Percentiles rank a stretch among this genome's conserved stretches.
Evolutionary conservation across 1,140 invertebrate genomes (phyloP).

Genomic region (Thalassaphorura encarpata): DNA sequence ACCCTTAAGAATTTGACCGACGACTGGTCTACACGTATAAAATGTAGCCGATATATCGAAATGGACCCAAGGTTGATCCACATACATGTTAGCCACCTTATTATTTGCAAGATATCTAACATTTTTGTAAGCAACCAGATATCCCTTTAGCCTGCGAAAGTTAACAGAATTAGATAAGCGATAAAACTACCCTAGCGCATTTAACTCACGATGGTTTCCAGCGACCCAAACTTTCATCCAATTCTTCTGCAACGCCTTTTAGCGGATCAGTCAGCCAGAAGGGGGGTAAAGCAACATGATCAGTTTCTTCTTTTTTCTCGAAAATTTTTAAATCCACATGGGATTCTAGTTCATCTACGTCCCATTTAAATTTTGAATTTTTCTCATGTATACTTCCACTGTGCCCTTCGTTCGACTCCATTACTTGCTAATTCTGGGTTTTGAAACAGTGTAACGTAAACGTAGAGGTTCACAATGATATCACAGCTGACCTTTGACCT

Average conservation of each 20-base stretch:
- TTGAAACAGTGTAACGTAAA: too few relatives aligned
- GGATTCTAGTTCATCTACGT: too few relatives aligned
- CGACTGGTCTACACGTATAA: constrained; percentile 20
- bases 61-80: constrained; percentile 20
- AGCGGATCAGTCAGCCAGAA: constrained; percentile 19
- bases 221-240: constrained; percentile 16
- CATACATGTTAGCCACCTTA: constrained; percentile 3
- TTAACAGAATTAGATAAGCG: constrained; percentile 1
- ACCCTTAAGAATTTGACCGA: constrained; percentile 23
- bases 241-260: constrained; percentile 18
- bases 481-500: too few relatives aligned
- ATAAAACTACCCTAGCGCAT: too few relatives aligned
- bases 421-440: too few relatives aligned
- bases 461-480: too few relatives aligned
- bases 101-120: neutral
- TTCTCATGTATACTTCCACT: too few relatives aligned
- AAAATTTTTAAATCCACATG: too few relatives aligned
- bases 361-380: too few relatives aligned
- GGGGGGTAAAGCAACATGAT: constrained; percentile 23
- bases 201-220: too few relatives aligned
- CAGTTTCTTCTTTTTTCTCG: too few relatives aligned
- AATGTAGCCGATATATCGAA: constrained; percentile 19
- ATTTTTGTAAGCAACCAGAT: constrained; percentile 18
- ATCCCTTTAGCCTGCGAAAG: constrained; percentile 20
- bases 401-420: too few relatives aligned